Percentiles rank a stretch among this genome's conserved stretches.
phyloP scores from a whole-genome alignment of 2,113 vertebrate species.

The Accipiter virgatus region DNA sequence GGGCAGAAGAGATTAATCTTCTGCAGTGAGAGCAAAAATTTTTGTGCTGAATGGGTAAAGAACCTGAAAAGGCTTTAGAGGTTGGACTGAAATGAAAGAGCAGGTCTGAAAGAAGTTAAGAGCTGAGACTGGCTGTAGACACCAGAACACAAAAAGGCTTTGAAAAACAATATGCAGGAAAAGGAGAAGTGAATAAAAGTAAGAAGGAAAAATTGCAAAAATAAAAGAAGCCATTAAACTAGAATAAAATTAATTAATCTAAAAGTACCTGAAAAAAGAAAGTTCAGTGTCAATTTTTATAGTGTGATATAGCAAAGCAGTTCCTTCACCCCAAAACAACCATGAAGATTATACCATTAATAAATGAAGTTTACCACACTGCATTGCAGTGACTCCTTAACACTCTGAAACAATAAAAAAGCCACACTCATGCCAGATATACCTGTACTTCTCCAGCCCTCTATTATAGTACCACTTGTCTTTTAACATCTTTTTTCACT shows the following conservation, averaged over 20 bases:
- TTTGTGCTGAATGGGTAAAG: neutral
- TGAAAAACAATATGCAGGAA: neutral
- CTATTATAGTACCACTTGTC: neutral
- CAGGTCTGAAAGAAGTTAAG: neutral
- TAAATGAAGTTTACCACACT: neutral
- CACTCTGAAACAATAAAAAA: neutral
- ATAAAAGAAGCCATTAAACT: neutral
- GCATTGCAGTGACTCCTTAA: neutral
- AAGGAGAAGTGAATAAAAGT: neutral
- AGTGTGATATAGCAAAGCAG: neutral
- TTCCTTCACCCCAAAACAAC: neutral
- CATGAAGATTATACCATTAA: neutral
- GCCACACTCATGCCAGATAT: neutral
- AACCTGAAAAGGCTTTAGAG: neutral
- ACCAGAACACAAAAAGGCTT: neutral
- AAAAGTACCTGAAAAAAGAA: neutral
- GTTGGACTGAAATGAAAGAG: neutral
- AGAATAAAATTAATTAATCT: neutral
- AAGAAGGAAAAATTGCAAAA: neutral
- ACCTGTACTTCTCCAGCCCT: neutral
- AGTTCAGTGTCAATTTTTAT: neutral
- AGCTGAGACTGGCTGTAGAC: neutral
- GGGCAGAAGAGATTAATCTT: neutral
- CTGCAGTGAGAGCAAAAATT: neutral
- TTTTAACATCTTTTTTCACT: neutral